phyloP scores from a whole-genome alignment of 2,113 vertebrate species.

The Enhydra lutris region DNA sequence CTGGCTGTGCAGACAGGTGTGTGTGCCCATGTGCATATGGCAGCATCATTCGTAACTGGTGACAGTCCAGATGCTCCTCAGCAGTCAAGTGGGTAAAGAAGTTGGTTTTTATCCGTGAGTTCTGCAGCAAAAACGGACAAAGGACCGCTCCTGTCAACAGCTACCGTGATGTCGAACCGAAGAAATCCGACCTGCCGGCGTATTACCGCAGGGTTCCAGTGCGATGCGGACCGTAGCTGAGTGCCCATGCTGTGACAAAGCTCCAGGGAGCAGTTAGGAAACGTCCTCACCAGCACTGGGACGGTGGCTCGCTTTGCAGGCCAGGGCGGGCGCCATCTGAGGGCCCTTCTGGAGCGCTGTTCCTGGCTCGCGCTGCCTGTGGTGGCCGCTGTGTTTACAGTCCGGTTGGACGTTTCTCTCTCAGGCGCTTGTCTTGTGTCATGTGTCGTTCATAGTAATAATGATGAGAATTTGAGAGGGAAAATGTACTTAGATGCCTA shows the following conservation, averaged over 20 bases:
- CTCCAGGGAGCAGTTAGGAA: too few relatives aligned
- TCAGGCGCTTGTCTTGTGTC: neutral
- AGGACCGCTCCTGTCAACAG: neutral
- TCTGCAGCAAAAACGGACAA: too few relatives aligned
- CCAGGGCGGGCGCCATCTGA: neutral
- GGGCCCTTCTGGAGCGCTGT: neutral
- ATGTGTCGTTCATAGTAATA: neutral
- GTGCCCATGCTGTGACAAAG: too few relatives aligned
- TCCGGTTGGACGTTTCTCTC: neutral
- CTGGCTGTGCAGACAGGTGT: neutral
- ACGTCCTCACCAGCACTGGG: rapidly evolving
- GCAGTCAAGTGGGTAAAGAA: neutral
- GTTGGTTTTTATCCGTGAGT: neutral
- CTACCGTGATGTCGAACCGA: neutral
- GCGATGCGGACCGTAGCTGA: too few relatives aligned
- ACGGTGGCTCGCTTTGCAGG: neutral
- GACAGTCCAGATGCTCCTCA: neutral
- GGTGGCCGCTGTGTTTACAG: too few relatives aligned
- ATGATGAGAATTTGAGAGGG: neutral
- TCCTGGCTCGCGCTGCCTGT: too few relatives aligned
- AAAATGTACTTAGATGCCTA: neutral
- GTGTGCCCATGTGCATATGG: neutral
- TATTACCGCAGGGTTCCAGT: too few relatives aligned
- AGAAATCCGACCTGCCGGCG: too few relatives aligned
- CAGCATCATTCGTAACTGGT: too few relatives aligned